Base-by-base conservation (phyloP, 2,888 invertebrate species). In the Agrochola litura region DNA sequence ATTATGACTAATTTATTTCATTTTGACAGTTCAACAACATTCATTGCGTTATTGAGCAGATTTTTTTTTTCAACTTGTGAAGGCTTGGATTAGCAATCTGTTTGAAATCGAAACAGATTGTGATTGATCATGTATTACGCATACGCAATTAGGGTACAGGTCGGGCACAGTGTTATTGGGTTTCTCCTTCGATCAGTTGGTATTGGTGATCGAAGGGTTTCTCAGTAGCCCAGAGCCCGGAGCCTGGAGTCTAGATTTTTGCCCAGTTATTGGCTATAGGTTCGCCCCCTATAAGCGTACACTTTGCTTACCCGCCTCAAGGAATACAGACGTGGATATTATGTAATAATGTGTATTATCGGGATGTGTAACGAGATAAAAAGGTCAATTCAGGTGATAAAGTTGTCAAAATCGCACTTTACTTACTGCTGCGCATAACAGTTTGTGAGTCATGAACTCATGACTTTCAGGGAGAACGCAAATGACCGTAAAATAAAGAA, bases 371-470 rank as follows among this genome's bases (percentile, higher is more conserved):
- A 68, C 12, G 22, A 22, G 79, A 76, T 76, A 46, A 79, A 12
- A 19, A 54, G 76, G 76, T 76, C 75, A 76, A 16, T 64, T 43
- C 75, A 76, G 67, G 66, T 79, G 79, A 76, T 75, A 76, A 76
- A n/a, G 46, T 25, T 54, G 76, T 12, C 69, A 79, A 76, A 76
- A 25, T 54, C 25, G 16, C 54, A 16, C 10, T 14, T 58, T 79
- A 10, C 8, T 16, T 58, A 74, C n/a, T 22, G 6, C 37, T 22
- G 19, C 22, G 49, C 5, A n/a, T 37, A 46, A 41, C 16, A 37
- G 4, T 70, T 71, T 49, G 46, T 49, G 37, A n/a, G 54, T 52
- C 19, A 6, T 41, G n/a, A 37, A 37, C 22, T 56, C 54, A 41
- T 60, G 19, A 58, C 14, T n/a, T 70, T 72, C 4, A 6, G 25